Evolutionary conservation across 2,888 invertebrate genomes (phyloP), one percentile per base, ranked within the genome.

Genomic region (Plagiodera versicolora): DNA sequence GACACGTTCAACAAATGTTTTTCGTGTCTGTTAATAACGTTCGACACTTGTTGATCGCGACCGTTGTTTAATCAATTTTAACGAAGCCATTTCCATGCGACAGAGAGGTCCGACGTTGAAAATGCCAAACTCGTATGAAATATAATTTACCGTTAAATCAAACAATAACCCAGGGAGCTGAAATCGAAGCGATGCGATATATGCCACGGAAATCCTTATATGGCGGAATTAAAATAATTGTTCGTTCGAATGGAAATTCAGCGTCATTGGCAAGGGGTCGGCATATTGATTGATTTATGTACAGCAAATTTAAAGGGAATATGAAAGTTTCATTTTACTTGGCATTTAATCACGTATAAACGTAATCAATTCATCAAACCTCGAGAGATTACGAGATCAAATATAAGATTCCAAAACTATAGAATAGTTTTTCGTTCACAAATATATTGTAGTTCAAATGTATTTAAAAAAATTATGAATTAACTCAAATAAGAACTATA

Each of bases 51-150:
- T 53, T 53, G 53, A 53, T 53, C 24, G 44, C 53, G 44, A 53
- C 44, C 44, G 53, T 53, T 53, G 45, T 17, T 53, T 53, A 44
- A 53, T 53, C 53, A 44, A 44, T 53, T 44, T 53, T 53, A 53
- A 53, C 53, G 53, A 53, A 54, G 61, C 46, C 46, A 55, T 58
- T 58, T 61, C 51, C 30, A 58, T 61, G 57, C 54, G 35, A 51
- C 19, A 49, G 54, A 58, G 57, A 58, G 50, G 51, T 51, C 24
- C 47, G n/a, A 18, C 44, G 54, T 61, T 61, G 11, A 58, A 46
- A 58, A 61, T 61, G 53, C 61, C 28, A 30, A 52, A 51, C 53
- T 54, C 54, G 61, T 61, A 46, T 45, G 17, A 50, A 46, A 30
- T 57, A 44, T 58, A 51, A 24, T 24, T n/a, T 32, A 39, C 39